A percentile compares a stretch with the other conserved stretches of the same genome.
These are phyloP conservation scores for Tachysurus fulvidraco DNA, from an alignment of 2,113 vertebrate genomes.

Conservation along the genomic window DNA sequence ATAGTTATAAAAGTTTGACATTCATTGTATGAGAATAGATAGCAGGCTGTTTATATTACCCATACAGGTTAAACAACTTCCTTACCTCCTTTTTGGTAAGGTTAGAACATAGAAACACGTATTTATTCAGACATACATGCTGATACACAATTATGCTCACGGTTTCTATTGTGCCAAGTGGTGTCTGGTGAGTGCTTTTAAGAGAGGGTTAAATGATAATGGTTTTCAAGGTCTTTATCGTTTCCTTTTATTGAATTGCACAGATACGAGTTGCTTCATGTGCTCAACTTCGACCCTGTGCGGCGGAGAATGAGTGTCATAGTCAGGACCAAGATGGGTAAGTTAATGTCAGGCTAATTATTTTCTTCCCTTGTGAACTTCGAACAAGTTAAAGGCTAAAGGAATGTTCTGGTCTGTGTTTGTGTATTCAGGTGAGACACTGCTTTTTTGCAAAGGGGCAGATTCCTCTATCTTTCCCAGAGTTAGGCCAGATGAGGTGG, in stretches of 20 bases:
- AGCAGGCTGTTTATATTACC: neutral
- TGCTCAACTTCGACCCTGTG: constrained; percentile 91
- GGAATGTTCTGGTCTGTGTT: constrained; percentile 43
- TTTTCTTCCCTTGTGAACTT: constrained; percentile 1
- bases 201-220: neutral
- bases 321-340: constrained; percentile 82
- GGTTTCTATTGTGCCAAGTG: neutral
- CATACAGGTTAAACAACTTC: neutral
- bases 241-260: constrained; percentile 19
- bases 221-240: neutral
- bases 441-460: constrained; percentile 96
- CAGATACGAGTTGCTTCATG: constrained; percentile 91
- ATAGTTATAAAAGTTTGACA: neutral
- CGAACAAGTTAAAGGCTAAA: neutral
- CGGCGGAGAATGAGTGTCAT: constrained; percentile 97
- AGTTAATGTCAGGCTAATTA: constrained; percentile 30
- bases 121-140: neutral
- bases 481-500: constrained; percentile 85
- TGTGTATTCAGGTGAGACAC: constrained; percentile 78
- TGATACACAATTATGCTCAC: neutral
- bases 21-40: neutral
- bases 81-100: neutral
- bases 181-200: neutral
- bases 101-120: neutral
- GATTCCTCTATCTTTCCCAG: constrained; percentile 93